Evolutionary conservation across 1,140 invertebrate species (phyloP), one percentile per base, ranked within the genome.

Genomic region (Spodoptera frugiperda): DNA sequence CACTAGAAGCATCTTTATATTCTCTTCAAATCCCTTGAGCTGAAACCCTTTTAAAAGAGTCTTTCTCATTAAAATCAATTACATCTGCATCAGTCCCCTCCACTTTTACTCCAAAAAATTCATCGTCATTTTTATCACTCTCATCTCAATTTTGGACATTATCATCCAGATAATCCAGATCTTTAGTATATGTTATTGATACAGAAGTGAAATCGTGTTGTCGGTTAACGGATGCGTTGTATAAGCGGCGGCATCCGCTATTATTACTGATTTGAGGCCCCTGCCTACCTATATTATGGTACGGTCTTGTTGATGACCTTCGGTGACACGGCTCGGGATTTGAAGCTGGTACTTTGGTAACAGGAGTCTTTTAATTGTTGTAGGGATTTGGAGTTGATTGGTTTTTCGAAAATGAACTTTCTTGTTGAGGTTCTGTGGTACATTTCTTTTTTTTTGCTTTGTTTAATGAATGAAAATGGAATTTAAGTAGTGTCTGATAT

Each of bases 191-290:
- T 61, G 54, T 12, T 59, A 73, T 73, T 46, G 44, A 73, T 73
- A 72, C 19, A 79, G 61, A 53, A 80, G 61, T 77, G 78, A 80
- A 80, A 80, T 63, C 67, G 61, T 77, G 76, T 61, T 55, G 54
- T 19, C n/a, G 71, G 71, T n/a, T 10, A 46, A 46, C 71, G 71
- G 71, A 73, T 73, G 46, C 55, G 80, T 33, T 59, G 57, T 83
- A 86, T 86, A 87, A 84, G 81, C 80, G 75, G 77, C 76, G 77
- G 83, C 84, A 88, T 90, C 89, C 89, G 84, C 86, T 85, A 87
- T 90, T 87, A 87, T 78, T 17, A 78, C 76, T 89, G 84, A 89
- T 90, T 90, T 86, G 88, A 89, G 85, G 87, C 84, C 87, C 88
- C 87, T 68, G 85, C 86, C 86, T 84, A 81, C 79, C 70, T 76